A percentile compares a stretch with the other conserved stretches of the same genome.
Evolutionary conservation across 2,113 vertebrate species (phyloP).

Genomic region (Chaetura pelagica): DNA sequence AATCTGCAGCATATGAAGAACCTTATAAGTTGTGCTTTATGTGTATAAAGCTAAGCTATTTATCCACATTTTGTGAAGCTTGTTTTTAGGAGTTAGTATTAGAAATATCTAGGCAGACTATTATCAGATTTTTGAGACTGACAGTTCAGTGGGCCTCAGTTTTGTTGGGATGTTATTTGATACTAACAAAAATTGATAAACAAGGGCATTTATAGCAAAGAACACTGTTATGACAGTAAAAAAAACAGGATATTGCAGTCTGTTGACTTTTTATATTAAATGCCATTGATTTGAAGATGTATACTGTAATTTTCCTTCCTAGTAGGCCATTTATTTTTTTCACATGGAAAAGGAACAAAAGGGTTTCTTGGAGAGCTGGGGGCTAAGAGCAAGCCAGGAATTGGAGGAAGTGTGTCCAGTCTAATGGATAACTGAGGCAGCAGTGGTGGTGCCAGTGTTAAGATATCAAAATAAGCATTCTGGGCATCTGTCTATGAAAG

Average conservation of each 20-base stretch:
- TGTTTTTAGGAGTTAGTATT: not conserved
- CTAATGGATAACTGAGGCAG: not conserved
- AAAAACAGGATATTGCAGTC: not conserved
- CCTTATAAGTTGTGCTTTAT: not conserved
- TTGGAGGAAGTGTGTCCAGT: not conserved
- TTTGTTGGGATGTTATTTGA: not conserved
- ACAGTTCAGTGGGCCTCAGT: not conserved
- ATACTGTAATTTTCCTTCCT: not conserved
- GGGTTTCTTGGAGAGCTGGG: not conserved
- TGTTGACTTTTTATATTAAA: not conserved
- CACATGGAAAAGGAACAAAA: not conserved
- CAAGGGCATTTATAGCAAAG: not conserved
- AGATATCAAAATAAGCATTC: not conserved
- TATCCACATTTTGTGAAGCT: not conserved
- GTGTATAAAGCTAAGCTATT: not conserved
- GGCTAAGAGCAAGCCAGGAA: not conserved
- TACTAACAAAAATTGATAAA: not conserved
- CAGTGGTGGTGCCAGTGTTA: not conserved
- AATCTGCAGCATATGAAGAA: not conserved
- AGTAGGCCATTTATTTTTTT: not conserved
- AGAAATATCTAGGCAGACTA: not conserved
- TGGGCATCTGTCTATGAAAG: not conserved
- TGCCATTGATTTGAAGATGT: not conserved
- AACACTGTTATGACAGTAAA: not conserved
- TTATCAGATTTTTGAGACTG: not conserved